Evolutionary conservation across 2,797 vertebrate species (phyloP).

Genomic region (Ctenochaetus hawaiiensis): DNA sequence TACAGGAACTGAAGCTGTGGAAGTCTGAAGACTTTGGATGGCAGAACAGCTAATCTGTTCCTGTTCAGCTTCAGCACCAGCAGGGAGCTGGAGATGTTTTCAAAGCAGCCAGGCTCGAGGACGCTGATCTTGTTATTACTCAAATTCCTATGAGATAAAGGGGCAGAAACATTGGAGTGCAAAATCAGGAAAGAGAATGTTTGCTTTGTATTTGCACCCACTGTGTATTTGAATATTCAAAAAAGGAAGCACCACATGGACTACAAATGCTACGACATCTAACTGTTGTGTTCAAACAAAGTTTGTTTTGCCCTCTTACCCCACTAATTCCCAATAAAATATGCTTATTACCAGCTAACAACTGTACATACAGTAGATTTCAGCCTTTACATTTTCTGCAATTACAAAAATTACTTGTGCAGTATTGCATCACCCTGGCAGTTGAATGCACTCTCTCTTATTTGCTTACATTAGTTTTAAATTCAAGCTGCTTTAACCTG

Average conservation of each 20-base stretch:
- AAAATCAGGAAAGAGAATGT: conserved; percentile 8
- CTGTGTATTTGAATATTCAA: neutral
- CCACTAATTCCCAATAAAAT: neutral
- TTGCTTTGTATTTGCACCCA: conserved; percentile 6
- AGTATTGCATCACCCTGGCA: neutral
- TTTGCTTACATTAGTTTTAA: neutral
- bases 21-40: conserved; percentile 94
- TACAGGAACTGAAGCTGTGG: conserved; percentile 95
- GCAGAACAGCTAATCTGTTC: conserved; percentile 91
- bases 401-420: neutral
- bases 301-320: neutral
- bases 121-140: conserved; percentile 96
- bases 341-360: neutral
- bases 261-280: neutral
- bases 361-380: neutral
- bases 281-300: neutral
- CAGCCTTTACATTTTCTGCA: neutral
- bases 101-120: conserved; percentile 94
- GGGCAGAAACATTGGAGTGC: conserved; percentile 29
- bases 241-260: too few relatives aligned
- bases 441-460: neutral
- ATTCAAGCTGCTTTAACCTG: neutral
- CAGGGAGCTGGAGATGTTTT: conserved; percentile 94
- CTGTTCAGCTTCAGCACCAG: conserved; percentile 95
- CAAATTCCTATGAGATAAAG: conserved; percentile 88